phyloP scores from a whole-genome alignment of 2,888 invertebrate genomes.

The Galeopsomyia nigrocyanea region DNA sequence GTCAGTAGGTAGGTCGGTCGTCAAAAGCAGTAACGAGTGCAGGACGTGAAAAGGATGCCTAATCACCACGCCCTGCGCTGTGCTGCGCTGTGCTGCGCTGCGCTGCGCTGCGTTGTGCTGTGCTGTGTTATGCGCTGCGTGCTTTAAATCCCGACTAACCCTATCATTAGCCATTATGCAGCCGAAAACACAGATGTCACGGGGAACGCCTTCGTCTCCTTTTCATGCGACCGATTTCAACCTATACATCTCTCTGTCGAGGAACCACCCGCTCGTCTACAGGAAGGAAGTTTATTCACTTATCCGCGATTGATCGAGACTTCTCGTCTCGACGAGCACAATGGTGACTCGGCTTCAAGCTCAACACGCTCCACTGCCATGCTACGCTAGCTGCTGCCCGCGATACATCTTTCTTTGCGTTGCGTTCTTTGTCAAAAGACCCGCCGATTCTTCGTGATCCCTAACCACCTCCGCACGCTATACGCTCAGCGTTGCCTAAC shows the following conservation, averaged over 20 bases:
- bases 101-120: conserved; percentile 25
- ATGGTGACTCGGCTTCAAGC: conserved; percentile 16
- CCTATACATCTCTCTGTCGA: not conserved
- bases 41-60: conserved; percentile 35
- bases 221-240: conserved; percentile 44
- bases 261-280: conserved; percentile 8
- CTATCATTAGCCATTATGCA: conserved; percentile 66
- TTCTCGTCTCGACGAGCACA: not conserved
- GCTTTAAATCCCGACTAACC: conserved; percentile 40
- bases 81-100: conserved; percentile 22
- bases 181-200: conserved; percentile 60
- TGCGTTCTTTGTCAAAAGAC: no score
- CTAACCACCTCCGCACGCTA: no score
- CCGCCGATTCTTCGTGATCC: no score
- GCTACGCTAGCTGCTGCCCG: no score
- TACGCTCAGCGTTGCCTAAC: no score
- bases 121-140: not conserved
- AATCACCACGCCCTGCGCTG: conserved; percentile 32
- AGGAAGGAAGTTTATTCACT: conserved; percentile 47
- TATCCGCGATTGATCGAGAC: conserved; percentile 40
- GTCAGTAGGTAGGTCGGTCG: conserved; percentile 20
- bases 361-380: no score
- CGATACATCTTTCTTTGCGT: no score
- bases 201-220: conserved; percentile 62
- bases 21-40: conserved; percentile 27